Percentiles rank a stretch among this genome's conserved stretches.
Conservation (phyloP, 2,797 vertebrate species). For the Bufotes viridis region DNA sequence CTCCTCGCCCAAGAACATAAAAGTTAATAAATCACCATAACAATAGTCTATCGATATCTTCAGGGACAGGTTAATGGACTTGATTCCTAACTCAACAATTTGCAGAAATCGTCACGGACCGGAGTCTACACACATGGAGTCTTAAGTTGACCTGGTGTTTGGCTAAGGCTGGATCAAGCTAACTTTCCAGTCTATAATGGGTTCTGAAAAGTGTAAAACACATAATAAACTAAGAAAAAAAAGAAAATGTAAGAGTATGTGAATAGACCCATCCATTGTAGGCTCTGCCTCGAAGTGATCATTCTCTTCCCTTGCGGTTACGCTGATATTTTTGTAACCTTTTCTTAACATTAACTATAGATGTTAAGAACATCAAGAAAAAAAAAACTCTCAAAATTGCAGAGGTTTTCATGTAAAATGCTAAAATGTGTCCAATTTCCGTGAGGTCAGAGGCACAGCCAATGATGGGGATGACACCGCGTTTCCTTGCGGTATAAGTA, state of each 20-base stretch:
- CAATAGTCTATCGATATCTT: neutral
- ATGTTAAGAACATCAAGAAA: constrained; percentile 33
- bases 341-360: neutral
- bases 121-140: too few relatives aligned
- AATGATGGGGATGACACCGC: constrained; percentile 40
- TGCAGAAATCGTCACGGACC: neutral
- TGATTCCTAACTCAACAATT: neutral
- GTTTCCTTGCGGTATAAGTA: constrained; percentile 59
- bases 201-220: neutral
- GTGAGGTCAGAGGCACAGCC: constrained; percentile 54
- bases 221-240: neutral
- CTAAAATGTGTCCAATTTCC: constrained; percentile 55
- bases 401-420: constrained; percentile 2
- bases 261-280: neutral
- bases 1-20: neutral
- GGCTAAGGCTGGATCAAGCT: neutral
- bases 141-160: neutral
- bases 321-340: constrained; percentile 52
- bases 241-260: neutral
- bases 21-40: neutral
- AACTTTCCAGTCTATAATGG: neutral
- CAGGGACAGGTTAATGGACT: neutral
- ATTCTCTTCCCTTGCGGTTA: constrained; percentile 34
- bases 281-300: constrained; percentile 16
- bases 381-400: neutral